Percentiles rank a stretch among this genome's conserved stretches.
These are phyloP conservation scores for Lacanobia oleracea DNA, from an alignment of 2,888 invertebrate species.

Conservation along the genomic window DNA sequence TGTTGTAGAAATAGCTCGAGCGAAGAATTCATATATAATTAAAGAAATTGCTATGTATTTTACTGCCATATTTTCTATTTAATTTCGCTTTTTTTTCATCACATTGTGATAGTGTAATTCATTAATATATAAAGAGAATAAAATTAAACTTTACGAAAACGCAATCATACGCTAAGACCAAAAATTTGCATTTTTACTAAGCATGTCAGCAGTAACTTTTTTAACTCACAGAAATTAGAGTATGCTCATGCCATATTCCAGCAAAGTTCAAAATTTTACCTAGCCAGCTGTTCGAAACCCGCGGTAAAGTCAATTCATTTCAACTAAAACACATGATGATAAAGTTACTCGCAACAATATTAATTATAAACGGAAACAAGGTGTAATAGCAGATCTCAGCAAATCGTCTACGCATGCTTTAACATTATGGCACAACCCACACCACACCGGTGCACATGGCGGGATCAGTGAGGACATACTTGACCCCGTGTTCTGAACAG, in stretches of 20 bases:
- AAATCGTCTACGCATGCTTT: slow-evolving; percentile 25
- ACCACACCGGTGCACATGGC: neutral
- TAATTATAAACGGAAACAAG: slow-evolving; percentile 4
- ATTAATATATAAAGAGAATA: neutral
- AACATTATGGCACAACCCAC: neutral
- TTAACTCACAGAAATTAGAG: slow-evolving; percentile 1
- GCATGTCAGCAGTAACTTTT: neutral
- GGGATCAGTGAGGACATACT: slow-evolving; percentile 12
- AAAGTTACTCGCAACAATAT: slow-evolving; percentile 4
- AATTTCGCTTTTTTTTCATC: slow-evolving; percentile 30
- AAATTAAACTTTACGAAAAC: slow-evolving; percentile 1
- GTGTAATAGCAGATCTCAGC: slow-evolving; percentile 24
- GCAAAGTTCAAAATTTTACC: slow-evolving; percentile 8
- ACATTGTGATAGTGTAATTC: neutral
- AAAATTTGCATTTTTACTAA: slow-evolving; percentile 16
- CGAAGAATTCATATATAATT: slow-evolving; percentile 9
- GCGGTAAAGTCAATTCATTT: slow-evolving; percentile 28
- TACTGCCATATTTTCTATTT: slow-evolving; percentile 1
- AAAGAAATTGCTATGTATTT: slow-evolving; percentile 11
- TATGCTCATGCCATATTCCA: slow-evolving; percentile 20
- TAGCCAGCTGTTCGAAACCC: slow-evolving; percentile 45
- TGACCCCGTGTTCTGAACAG: slow-evolving; percentile 43
- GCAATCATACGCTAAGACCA: neutral
- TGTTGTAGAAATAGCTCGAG: slow-evolving; percentile 16
- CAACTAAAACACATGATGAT: neutral